Evolutionary conservation across 2,888 invertebrate genomes (phyloP).

Genomic region (Monopis laevigella): DNA sequence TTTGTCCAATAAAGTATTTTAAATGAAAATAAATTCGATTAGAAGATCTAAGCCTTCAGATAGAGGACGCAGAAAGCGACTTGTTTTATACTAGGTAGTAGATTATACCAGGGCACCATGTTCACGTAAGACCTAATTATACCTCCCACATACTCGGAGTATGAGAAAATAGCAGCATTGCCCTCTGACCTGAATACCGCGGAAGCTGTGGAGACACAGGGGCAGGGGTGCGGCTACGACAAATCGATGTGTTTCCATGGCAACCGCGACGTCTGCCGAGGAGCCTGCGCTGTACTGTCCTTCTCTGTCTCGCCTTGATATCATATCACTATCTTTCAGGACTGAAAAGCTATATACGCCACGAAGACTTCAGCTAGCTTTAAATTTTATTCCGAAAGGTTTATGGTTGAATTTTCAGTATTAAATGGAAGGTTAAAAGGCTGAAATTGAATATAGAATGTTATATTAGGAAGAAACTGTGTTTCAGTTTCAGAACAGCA

Average conservation of each 20-base stretch:
- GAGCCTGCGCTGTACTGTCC: constrained; percentile 64
- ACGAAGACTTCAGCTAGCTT: neutral
- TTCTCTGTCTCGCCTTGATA: constrained; percentile 66
- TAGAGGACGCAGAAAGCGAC: too few species aligned
- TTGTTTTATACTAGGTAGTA: too few species aligned
- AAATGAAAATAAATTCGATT: too few species aligned
- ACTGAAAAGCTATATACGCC: neutral
- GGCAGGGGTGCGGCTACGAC: constrained; percentile 34
- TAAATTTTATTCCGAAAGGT: neutral
- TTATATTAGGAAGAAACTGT: constrained; percentile 55
- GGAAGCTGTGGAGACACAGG: constrained; percentile 36
- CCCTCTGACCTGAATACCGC: constrained; percentile 52
- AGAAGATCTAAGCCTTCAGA: too few species aligned
- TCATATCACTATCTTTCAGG: constrained; percentile 47
- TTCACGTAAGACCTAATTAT: constrained; percentile 1
- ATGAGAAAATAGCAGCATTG: constrained; percentile 1
- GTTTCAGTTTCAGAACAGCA: constrained; percentile 23
- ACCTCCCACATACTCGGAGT: neutral
- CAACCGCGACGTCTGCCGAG: constrained; percentile 66
- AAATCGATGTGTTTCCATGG: constrained; percentile 63
- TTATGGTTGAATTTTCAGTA: constrained; percentile 11
- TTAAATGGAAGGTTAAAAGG: constrained; percentile 23
- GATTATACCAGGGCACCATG: too few species aligned
- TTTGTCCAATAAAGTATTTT: too few species aligned
- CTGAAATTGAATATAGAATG: constrained; percentile 35